A percentile compares a stretch with the other conserved stretches of the same genome.
phyloP scores from a whole-genome alignment of 2,797 vertebrate species.

The Vespertilio murinus region DNA sequence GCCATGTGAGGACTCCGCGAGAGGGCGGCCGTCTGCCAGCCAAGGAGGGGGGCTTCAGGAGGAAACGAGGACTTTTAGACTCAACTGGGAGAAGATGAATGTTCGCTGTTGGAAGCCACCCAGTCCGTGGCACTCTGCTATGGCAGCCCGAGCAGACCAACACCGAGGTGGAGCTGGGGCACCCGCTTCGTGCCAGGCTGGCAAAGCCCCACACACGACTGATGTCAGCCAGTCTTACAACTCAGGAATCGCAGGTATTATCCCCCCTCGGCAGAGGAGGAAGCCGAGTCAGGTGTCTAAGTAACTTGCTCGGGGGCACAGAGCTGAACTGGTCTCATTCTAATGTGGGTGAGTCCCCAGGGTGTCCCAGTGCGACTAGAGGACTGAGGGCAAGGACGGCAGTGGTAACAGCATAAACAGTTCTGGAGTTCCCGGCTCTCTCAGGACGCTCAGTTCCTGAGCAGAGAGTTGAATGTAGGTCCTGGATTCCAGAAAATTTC shows the following conservation, averaged over 20 bases:
- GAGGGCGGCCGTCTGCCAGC: not conserved
- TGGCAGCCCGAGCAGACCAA: not conserved
- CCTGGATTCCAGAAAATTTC: no score
- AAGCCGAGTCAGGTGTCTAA: not conserved
- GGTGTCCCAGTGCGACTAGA: no score
- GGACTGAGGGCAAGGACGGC: no score
- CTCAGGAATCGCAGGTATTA: not conserved
- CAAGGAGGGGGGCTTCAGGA: not conserved
- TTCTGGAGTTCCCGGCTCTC: no score
- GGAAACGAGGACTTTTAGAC: not conserved
- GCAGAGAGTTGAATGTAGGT: no score
- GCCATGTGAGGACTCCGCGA: rapidly evolving
- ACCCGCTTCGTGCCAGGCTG: not conserved
- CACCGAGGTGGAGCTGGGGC: rapidly evolving
- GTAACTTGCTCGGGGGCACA: not conserved
- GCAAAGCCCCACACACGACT: not conserved
- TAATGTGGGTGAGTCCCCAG: no score
- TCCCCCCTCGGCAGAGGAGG: not conserved
- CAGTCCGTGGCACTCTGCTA: not conserved
- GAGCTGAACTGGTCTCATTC: no score
- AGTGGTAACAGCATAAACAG: no score
- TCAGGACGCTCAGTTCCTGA: no score
- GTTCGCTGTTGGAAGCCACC: not conserved
- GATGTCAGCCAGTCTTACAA: not conserved
- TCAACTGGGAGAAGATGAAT: not conserved